Conservation (phyloP, 2,797 vertebrate species). For the Rousettus madagascariensis region DNA sequence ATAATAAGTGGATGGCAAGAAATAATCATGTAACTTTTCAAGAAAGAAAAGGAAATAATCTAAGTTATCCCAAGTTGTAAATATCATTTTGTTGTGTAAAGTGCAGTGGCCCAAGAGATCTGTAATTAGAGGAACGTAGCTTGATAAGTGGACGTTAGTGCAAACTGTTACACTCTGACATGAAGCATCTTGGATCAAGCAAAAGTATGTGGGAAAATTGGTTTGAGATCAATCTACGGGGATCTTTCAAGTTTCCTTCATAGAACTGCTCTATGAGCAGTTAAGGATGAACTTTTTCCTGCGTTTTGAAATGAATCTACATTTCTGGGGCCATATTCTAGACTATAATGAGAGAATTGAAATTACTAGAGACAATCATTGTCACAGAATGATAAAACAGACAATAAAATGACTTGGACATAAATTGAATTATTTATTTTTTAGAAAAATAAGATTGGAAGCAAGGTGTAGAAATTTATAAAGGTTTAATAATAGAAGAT, state of each 20-base stretch:
- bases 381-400: not conserved
- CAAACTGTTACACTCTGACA: not conserved
- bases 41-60: not conserved
- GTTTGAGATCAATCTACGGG: not conserved
- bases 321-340: not conserved
- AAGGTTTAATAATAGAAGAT: not conserved
- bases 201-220: not conserved
- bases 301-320: not conserved
- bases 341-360: not conserved
- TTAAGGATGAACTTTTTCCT: not conserved
- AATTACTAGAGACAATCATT: not conserved
- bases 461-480: not conserved
- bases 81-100: not conserved
- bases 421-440: not conserved
- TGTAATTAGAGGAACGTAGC: not conserved
- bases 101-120: accelerated
- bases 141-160: not conserved
- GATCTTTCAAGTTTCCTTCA: not conserved
- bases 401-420: not conserved
- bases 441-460: not conserved
- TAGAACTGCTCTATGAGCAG: not conserved
- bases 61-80: not conserved
- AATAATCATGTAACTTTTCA: not conserved
- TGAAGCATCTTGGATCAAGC: not conserved
- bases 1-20: not conserved